Base-by-base conservation (phyloP, 2,797 vertebrate genomes). In the Leuciscus waleckii region DNA sequence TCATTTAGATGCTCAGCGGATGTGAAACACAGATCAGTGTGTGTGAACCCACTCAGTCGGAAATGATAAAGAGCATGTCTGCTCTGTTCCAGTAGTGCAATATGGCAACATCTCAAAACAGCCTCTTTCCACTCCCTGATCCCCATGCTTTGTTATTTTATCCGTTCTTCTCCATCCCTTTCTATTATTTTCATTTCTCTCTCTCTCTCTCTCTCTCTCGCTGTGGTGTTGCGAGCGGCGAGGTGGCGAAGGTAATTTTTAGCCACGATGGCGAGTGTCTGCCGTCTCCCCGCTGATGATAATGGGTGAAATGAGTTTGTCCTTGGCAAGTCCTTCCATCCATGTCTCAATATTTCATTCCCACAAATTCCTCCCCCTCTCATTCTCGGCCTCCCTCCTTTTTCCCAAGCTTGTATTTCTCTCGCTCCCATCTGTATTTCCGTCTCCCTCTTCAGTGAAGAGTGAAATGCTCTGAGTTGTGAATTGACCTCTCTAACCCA, bases 231-330 rank as follows among this genome's bases (percentile, higher is more conserved):
- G 65, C 17, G 35, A 79, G 41, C 35, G 37, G 29, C 7, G 39
- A 68, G 75, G 65, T 81, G 73, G 70, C 14, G 61, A 77, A 79
- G 77, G 76, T 79, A 26, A 82, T 79, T 83, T 87, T 85, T 88
- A 89, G 88, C 78, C 61, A 26, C 49, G 32, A 63, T 74, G 69
- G 54, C 7, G 23, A 65, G 43, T 46, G 79, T 69, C 70, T 68
- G 58, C 75, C 46, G 13, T 78, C 73, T 80, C 51, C 69, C 79
- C 41, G 43, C 70, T 86, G 75, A 89, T 81, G 84, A 79, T 75
- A 85, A 86, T 67, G 46, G 70, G 61, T 87, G 73, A 84, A 89
- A 88, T 85, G 58, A 82, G 77, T 81, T 74, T 85, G 90, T 83
- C 86, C 86, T 88, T 87, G 84, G 21, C 51, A 85, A 85, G 87